Conservation (phyloP, 2,888 invertebrate genomes). For the Ganaspis brasiliensis region DNA sequence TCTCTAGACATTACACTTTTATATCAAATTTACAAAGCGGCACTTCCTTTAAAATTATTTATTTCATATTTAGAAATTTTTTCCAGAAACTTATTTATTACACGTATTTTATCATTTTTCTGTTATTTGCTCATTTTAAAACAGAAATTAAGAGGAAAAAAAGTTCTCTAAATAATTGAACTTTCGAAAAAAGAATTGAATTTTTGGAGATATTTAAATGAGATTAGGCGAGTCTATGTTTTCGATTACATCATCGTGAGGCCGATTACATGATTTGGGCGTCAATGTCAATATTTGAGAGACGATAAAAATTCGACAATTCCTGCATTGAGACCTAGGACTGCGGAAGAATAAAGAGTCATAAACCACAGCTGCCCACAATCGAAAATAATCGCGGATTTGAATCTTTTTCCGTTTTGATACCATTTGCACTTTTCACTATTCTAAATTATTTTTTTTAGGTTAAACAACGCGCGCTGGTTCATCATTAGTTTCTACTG, state of each 20-base stretch:
- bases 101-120: no score
- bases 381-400: conserved; percentile 47
- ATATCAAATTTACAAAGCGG: neutral
- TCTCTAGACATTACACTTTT: neutral
- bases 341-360: conserved; percentile 53
- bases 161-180: no score
- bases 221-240: conserved; percentile 10
- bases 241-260: conserved; percentile 36
- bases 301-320: conserved; percentile 57
- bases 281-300: conserved; percentile 42
- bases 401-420: neutral
- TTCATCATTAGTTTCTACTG: no score
- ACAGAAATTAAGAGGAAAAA: no score
- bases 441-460: neutral
- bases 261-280: conserved; percentile 19
- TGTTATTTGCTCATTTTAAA: no score
- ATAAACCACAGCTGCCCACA: conserved; percentile 56
- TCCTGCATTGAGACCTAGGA: conserved; percentile 49
- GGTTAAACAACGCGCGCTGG: no score
- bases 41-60: no score
- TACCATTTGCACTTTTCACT: no score
- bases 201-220: neutral
- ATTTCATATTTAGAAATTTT: no score
- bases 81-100: no score
- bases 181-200: no score